Conservation (phyloP, 2,888 invertebrate genomes). For the Cephus runcator region DNA sequence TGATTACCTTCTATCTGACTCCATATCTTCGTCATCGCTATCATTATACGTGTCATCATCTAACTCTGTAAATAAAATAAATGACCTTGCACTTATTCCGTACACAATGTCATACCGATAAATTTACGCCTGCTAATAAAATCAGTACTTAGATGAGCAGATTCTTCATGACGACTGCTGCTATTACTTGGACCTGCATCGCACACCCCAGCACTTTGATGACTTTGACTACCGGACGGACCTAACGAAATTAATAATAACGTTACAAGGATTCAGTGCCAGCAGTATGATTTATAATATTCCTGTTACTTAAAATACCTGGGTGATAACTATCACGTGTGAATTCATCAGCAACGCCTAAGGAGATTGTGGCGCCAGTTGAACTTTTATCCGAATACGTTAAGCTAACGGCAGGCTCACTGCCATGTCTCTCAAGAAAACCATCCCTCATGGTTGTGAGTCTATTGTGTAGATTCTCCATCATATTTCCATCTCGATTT, state of each 20-base stretch:
- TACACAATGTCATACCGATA: background rate
- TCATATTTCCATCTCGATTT: conserved; percentile 50
- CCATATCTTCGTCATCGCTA: conserved; percentile 60
- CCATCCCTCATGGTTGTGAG: conserved; percentile 69
- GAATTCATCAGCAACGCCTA: conserved; percentile 67
- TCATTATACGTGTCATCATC: conserved; percentile 60
- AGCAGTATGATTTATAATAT: background rate
- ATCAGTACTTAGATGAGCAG: background rate
- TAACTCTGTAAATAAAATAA: conserved; percentile 40
- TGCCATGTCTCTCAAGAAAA: conserved; percentile 70
- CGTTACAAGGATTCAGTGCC: background rate
- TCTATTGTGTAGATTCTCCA: conserved; percentile 64
- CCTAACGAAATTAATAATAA: conserved; percentile 30
- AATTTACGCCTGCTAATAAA: background rate
- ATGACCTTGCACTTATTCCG: background rate
- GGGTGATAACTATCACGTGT: conserved; percentile 58
- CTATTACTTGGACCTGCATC: conserved; percentile 51
- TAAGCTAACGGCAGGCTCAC: conserved; percentile 73
- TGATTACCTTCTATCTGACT: conserved; percentile 32
- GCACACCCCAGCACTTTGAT: conserved; percentile 26
- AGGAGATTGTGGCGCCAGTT: conserved; percentile 71
- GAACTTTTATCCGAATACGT: conserved; percentile 74
- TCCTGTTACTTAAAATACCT: conserved; percentile 38
- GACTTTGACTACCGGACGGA: conserved; percentile 49
- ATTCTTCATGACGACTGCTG: background rate